phyloP scores from a whole-genome alignment of 2,113 vertebrate genomes.

The Callipepla californica region DNA sequence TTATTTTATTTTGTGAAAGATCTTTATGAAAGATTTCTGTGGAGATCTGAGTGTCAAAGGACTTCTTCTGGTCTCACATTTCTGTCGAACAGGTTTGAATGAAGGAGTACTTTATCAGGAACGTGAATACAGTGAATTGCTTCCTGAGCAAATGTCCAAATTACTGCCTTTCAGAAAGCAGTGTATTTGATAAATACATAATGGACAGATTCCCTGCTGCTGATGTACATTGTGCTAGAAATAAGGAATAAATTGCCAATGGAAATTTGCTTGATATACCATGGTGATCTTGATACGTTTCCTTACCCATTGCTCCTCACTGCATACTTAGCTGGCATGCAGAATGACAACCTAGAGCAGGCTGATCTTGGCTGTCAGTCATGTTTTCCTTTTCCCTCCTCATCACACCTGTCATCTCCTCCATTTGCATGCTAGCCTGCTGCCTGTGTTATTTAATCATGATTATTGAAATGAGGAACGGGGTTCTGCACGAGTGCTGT shows the following conservation, averaged over 20 bases:
- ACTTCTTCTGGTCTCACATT: not conserved
- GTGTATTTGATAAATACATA: not conserved
- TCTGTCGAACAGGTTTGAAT: not conserved
- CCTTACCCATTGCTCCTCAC: not conserved
- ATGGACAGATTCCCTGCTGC: not conserved
- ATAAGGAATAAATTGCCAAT: not conserved
- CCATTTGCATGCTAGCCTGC: not conserved
- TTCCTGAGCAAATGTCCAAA: not conserved
- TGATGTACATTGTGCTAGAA: not conserved
- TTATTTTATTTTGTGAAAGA: no score
- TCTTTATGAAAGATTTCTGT: not conserved
- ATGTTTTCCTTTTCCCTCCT: not conserved
- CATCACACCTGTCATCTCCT: not conserved
- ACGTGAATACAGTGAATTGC: not conserved
- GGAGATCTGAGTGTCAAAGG: conserved; percentile 2
- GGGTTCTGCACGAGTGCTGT: not conserved
- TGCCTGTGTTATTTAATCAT: not conserved
- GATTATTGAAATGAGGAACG: fast-evolving
- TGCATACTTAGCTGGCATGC: not conserved
- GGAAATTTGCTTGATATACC: not conserved
- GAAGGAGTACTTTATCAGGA: not conserved
- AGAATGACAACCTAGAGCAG: not conserved
- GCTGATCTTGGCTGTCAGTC: not conserved
- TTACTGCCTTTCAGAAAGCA: not conserved
- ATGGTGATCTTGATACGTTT: not conserved